A percentile compares a stretch with the other conserved stretches of the same genome.
These are phyloP conservation scores for Drosophila yakuba DNA, from an alignment of 1,140 invertebrate species.

Conservation along the genomic window DNA sequence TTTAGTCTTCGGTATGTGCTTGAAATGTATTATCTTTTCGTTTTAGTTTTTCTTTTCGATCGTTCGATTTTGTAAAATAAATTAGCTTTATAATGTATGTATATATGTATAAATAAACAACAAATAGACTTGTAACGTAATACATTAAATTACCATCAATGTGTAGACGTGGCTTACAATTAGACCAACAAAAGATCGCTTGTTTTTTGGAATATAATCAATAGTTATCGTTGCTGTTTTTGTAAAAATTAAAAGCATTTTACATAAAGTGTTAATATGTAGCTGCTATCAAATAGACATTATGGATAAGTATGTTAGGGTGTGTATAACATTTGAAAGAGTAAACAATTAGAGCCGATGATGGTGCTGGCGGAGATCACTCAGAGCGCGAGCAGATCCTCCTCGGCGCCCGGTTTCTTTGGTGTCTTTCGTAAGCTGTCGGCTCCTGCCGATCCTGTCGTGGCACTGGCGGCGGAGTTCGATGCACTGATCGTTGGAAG, in stretches of 20 bases:
- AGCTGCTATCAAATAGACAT: constrained; percentile 60
- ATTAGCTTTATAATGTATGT: constrained; percentile 75
- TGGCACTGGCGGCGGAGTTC: constrained; percentile 62
- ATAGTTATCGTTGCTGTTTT: constrained; percentile 67
- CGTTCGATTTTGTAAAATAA: constrained; percentile 71
- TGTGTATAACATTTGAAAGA: constrained; percentile 74
- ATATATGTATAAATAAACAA: constrained; percentile 79
- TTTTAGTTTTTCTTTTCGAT: constrained; percentile 46
- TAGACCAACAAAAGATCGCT: constrained; percentile 68
- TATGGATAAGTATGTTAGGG: constrained; percentile 68
- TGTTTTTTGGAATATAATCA: constrained; percentile 71
- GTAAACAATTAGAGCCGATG: constrained; percentile 65
- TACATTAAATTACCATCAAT: constrained; percentile 76
- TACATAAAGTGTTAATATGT: constrained; percentile 68
- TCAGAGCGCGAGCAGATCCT: constrained; percentile 79
- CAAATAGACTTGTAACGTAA: constrained; percentile 78
- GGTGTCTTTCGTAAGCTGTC: constrained; percentile 77
- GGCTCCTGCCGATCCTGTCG: constrained; percentile 38
- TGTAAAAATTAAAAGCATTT: constrained; percentile 56
- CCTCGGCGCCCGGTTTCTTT: constrained; percentile 77
- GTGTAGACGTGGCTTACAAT: constrained; percentile 64
- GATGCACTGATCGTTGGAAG: constrained; percentile 85
- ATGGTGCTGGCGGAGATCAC: constrained; percentile 36
- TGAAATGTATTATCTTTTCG: constrained; percentile 43
- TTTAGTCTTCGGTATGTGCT: constrained; percentile 32